Conservation (phyloP, 2,888 invertebrate species). For the Callimorpha dominula region DNA sequence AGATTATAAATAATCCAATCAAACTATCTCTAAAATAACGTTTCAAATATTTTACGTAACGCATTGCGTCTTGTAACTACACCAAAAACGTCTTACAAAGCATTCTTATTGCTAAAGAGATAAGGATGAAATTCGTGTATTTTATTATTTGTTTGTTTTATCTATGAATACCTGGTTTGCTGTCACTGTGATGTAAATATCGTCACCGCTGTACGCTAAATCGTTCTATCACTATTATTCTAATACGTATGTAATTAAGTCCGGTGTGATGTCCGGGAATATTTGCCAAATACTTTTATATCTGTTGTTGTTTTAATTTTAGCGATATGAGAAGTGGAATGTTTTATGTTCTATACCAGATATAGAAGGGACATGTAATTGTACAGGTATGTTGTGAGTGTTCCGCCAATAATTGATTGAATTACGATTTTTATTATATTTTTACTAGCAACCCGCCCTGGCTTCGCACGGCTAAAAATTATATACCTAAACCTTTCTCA, state of each 20-base stretch:
- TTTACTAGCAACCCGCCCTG: too few species aligned
- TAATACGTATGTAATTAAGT: slow-evolving; percentile 31
- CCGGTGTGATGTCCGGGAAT: slow-evolving; percentile 33
- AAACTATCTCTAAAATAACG: slow-evolving; percentile 21
- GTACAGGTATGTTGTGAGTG: background rate
- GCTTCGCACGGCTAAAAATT: too few species aligned
- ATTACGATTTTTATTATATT: background rate
- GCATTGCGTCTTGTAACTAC: background rate
- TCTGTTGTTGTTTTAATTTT: slow-evolving; percentile 19
- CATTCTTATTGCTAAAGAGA: background rate
- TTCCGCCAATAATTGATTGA: background rate
- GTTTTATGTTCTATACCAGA: slow-evolving; percentile 1
- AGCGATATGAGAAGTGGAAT: slow-evolving; percentile 13
- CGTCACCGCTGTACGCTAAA: slow-evolving; percentile 34
- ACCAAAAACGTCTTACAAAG: background rate
- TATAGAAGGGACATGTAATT: background rate
- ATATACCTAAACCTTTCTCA: too few species aligned
- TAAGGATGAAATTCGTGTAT: slow-evolving; percentile 11
- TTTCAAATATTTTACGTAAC: slow-evolving; percentile 13
- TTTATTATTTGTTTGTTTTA: slow-evolving; percentile 8
- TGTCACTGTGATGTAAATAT: slow-evolving; percentile 40
- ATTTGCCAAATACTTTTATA: slow-evolving; percentile 40
- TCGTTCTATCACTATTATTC: slow-evolving; percentile 39
- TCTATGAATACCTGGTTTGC: slow-evolving; percentile 7
- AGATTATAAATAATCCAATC: slow-evolving; percentile 21